Conservation (phyloP, 2,113 vertebrate species). For the Marcusenius ussheri region DNA sequence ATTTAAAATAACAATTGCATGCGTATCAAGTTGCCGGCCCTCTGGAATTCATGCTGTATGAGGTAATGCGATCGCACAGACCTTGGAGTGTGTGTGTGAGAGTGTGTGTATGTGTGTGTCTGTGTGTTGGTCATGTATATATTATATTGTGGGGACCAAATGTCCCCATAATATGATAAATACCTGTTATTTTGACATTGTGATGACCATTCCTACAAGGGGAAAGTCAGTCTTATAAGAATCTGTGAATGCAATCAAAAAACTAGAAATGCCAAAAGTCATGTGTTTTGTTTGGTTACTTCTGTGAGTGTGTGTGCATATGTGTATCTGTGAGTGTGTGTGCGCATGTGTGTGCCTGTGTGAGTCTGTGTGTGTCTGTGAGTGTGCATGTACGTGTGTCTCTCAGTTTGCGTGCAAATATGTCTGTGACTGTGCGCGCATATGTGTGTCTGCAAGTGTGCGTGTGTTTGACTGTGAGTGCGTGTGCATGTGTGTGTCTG, state of each 20-base stretch:
- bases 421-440: too few species aligned
- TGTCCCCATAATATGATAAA: background rate
- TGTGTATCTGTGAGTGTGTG: background rate
- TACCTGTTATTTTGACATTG: background rate
- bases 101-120: background rate
- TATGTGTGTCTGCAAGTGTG: too few species aligned
- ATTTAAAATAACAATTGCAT: conserved; percentile 71
- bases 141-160: background rate
- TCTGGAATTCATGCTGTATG: conserved; percentile 62
- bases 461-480: too few species aligned
- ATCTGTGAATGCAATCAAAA: background rate
- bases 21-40: conserved; percentile 58
- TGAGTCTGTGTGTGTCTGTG: background rate
- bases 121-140: background rate
- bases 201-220: background rate
- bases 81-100: conserved; percentile 20
- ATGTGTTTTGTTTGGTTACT: background rate
- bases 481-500: background rate
- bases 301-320: too few species aligned
- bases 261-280: background rate
- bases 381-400: too few species aligned
- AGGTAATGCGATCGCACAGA: conserved; percentile 62
- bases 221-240: background rate
- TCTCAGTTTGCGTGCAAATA: too few species aligned
- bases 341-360: background rate